Evolutionary conservation across 2,797 vertebrate genomes (phyloP), one percentile per base, ranked within the genome.

Genomic region (Tragelaphus oryx): DNA sequence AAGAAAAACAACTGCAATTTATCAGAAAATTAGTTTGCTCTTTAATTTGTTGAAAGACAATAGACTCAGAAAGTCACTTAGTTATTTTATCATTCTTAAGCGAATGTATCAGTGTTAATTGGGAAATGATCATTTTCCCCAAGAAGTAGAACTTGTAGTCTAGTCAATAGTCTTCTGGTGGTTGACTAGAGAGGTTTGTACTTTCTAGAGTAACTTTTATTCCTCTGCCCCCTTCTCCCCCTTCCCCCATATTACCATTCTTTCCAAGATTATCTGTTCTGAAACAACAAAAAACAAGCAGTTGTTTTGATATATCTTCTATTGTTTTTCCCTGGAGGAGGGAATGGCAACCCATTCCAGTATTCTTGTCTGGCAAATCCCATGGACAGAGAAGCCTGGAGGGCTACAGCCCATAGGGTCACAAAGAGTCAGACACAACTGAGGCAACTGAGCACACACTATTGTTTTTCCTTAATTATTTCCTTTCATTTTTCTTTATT

Each of bases 41-140:
- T 75, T 92, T 81, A 94, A 68, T 90, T 82, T 62, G 13, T 54
- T 83, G 12, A 93, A 74, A 82, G 11, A 83, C 30, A 95, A 85
- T 54, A 68, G 12, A 20, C 16, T 76, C 18, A 86, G n/a, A 79
- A 82, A 71, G 26, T 57, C 84, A 68, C 11, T 82, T 48, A 75
- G 17, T 22, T n/a, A 75, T 94, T 79, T 94, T 83, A 85, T 48
- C 4, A 12, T 62, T 80, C 60, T 83, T 87, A 96, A 37, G 37
- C 4, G 1, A 26, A 84, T 48, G 8, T 71, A 26, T 41, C 26
- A 16, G 3, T 55, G 17, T 81, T 87, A 80, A 37, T 33, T 50
- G 26, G 28, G 5, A 74, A 48, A 74, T 30, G 17, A 9, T 71
- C 46, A 74, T 79, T 59, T 24, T 5, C 33, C 8, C 5, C 7